Evolutionary conservation across 2,113 vertebrate species (phyloP), one percentile per base, ranked within the genome.

Genomic region (Pachypanchax playfairii): DNA sequence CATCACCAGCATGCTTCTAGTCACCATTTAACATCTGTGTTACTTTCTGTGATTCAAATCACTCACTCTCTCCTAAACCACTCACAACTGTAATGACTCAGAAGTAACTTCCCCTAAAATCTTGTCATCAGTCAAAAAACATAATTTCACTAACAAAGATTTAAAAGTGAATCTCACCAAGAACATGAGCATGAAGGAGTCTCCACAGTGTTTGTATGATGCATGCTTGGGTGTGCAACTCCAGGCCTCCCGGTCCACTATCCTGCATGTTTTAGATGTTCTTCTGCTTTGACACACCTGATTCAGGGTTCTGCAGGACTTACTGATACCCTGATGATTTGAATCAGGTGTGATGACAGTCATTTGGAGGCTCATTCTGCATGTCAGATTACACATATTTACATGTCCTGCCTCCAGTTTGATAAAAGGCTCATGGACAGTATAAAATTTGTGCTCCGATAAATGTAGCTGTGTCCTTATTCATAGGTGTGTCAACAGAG

Each of bases 401-500:
- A 22, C 55, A 63, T 52, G 54, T 13, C 51, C 20, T 43, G 18
- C 5, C 28, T 24, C 6, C 17, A 42, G 3, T 31, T 26, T 59
- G 17, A 50, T 18, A 21, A 55, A 39, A 10, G 5, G 5, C 33
- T 28, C n/a, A 43, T 55, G n/a, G 41, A 41, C 3, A 1, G 4
- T 29, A 6, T 47, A 47, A 1, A 42, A 57, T 47, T 42, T 22
- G 15, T 44, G 6, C 3, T 9, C 9, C 8, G 14, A 50, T 41
- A 33, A 73, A 46, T 52, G 44, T 25, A 65, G 6, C 9, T 35
- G 15, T 65, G 14, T 71, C 48, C 11, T 62, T 21, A 43, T 68
- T 63, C n/a, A 5, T 57, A 71, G 59, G 26, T 71, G 31, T 50
- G 25, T 43, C 50, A 41, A 60, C 50, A 46, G 50, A 25, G 59